Base-by-base conservation (phyloP, 2,888 invertebrate species). In the Agrypnus murinus region DNA sequence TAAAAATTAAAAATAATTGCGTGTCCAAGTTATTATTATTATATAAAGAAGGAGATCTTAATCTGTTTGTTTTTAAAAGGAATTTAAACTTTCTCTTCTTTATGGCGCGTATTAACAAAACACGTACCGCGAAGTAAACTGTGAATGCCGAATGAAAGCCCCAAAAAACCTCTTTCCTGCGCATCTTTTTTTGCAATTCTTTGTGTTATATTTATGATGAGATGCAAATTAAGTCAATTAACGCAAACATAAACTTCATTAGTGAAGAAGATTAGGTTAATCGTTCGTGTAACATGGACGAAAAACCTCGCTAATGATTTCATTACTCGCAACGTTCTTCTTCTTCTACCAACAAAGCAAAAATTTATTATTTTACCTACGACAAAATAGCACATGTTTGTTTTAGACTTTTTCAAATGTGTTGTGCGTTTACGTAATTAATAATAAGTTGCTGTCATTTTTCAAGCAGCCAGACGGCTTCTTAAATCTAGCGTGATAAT, bases 401-500 rank as follows among this genome's bases (percentile, higher is more conserved):
- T 55, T 59, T 25, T 62, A 63, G 67, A 57, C 3, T 3, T 25
- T 69, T 65, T 65, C 57, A 36, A 25, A 25, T 25, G 25, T 25
- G 69, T 36, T 43, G 32, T 36, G 53, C 48, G 65, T 66, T 70
- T 68, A 65, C 70, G 77, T 78, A 80, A 82, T 82, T 82, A 82
- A 82, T 82, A 81, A 81, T 78, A 80, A 78, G 76, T 77, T 72
- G 75, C 76, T 77, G 81, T 81, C 81, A 81, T 82, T 82, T 82
- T 81, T 82, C 82, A 81, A 79, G 76, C 75, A 67, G 78, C 77
- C 74, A 77, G 82, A 81, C 81, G 80, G 81, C 81, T 80, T 75
- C 78, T 81, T 81, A 82, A 82, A 82, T 82, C 81, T 81, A 81
- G 78, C 81, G 78, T 81, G 81, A 81, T 82, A 81, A 82, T 82